Base-by-base conservation (phyloP, 1,140 invertebrate genomes). In the Aphaenogaster ashmeadi region DNA sequence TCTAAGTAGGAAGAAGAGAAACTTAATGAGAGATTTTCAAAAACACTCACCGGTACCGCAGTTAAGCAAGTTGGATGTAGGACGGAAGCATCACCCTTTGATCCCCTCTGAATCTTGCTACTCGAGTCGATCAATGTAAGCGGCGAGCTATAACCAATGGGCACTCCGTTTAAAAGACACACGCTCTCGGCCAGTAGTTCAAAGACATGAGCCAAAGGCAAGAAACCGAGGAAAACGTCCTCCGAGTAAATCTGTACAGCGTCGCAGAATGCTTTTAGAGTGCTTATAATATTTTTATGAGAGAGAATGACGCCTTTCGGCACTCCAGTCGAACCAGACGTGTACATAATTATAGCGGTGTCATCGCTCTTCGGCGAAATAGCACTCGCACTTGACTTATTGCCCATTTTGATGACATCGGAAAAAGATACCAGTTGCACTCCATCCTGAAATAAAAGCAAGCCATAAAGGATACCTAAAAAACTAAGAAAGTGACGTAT, bases 171-270 rank as follows among this genome's bases (percentile, higher is more conserved):
- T 58, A 97, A 94, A 56, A 98, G 95, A 91, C 97, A 97, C 15
- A 97, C 96, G 89, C 96, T 97, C 92, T 98, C 98, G 11, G 97
- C 97, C 67, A 99, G 96, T 60, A 99, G 96, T 95, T 99, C 99
- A 90, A 99, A 98, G 2, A 99, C 99, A 95, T 99, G 99, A 60
- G 99, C 99, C 67, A 99, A 96, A 13, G 99, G 99, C 78, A 99
- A 96, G 95, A 99, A 99, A 56, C 98, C 99, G 93, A 99, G 97
- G 90, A 99, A 98, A 18, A 98, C 96, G 93, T 99, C 99, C 85
- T 97, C 96, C 0, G 96, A 94, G 93, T 94, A 96, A 67, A 98
- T 97, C 44, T 96, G 94, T 21, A 99, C 97, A 60, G 97, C 97
- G 93, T 98, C 97, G 50, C 97, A 97, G 94, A 99, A 99, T 6